Evolutionary conservation across 2,888 invertebrate genomes (phyloP).

Genomic region (Clusia tigrina): DNA sequence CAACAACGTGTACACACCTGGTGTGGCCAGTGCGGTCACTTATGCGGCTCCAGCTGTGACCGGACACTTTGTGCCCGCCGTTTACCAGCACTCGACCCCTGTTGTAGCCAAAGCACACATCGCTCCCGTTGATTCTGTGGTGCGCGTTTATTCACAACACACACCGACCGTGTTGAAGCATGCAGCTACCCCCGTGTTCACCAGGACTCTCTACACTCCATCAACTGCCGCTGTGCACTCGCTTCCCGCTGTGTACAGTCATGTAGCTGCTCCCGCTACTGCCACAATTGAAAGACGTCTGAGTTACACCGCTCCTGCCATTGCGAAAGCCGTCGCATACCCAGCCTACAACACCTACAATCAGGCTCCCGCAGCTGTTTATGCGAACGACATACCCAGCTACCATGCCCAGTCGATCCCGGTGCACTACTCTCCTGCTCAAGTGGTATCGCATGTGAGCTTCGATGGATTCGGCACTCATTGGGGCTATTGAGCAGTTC

Average conservation of each 20-base stretch:
- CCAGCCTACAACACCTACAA: conserved; percentile 41
- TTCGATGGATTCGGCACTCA: conserved; percentile 72
- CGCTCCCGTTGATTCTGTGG: too few species aligned
- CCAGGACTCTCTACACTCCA: neutral
- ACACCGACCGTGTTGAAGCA: neutral
- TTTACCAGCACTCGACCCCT: neutral
- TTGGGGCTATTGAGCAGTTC: conserved; percentile 70
- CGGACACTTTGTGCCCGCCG: conserved; percentile 34
- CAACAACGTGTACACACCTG: conserved; percentile 68
- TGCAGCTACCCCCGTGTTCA: neutral
- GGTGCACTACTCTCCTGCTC: conserved; percentile 37
- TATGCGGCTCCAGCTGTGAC: conserved; percentile 56
- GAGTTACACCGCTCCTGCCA: conserved; percentile 43
- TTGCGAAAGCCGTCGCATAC: conserved; percentile 41
- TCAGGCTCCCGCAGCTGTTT: conserved; percentile 40
- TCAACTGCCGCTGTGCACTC: conserved; percentile 29
- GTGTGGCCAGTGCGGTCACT: conserved; percentile 48
- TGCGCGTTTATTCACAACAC: too few species aligned
- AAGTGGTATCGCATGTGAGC: conserved; percentile 68
- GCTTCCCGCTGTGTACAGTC: conserved; percentile 39
- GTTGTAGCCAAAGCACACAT: neutral
- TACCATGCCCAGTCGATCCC: too few species aligned
- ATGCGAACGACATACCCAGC: conserved; percentile 35
- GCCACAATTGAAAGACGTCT: conserved; percentile 19
- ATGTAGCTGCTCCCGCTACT: conserved; percentile 33